phyloP scores from a whole-genome alignment of 2,113 vertebrate species.

The Zosterops japonicus region DNA sequence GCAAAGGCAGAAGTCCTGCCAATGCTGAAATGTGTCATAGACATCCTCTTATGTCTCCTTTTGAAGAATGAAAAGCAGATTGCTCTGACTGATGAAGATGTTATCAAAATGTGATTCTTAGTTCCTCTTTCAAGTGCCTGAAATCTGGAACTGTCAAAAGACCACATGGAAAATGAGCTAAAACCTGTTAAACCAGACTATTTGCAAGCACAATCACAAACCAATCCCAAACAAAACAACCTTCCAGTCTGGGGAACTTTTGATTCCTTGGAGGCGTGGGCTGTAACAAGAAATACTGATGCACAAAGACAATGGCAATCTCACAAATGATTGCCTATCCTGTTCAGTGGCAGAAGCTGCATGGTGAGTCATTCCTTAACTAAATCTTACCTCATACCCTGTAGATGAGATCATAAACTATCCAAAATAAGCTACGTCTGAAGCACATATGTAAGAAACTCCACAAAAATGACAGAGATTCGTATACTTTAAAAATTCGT shows the following conservation, averaged over 20 bases:
- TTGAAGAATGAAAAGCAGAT: neutral
- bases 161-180: neutral
- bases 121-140: neutral
- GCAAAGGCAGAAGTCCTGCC: neutral
- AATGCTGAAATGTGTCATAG: neutral
- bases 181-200: neutral
- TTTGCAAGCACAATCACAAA: neutral
- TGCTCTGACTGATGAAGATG: neutral
- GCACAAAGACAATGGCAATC: neutral
- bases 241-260: neutral
- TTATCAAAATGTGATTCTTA: neutral
- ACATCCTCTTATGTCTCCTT: neutral
- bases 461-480: rapidly evolving
- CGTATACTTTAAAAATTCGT: neutral
- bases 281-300: neutral
- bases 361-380: neutral
- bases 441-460: neutral
- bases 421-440: neutral
- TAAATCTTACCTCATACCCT: neutral
- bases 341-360: neutral
- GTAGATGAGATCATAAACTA: neutral
- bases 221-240: neutral
- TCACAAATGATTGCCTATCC: neutral
- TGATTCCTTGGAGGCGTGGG: neutral
- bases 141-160: neutral